These are phyloP conservation scores for Neosalanx taihuensis DNA, from an alignment of 2,797 vertebrate genomes.

Conservation along the genomic window DNA sequence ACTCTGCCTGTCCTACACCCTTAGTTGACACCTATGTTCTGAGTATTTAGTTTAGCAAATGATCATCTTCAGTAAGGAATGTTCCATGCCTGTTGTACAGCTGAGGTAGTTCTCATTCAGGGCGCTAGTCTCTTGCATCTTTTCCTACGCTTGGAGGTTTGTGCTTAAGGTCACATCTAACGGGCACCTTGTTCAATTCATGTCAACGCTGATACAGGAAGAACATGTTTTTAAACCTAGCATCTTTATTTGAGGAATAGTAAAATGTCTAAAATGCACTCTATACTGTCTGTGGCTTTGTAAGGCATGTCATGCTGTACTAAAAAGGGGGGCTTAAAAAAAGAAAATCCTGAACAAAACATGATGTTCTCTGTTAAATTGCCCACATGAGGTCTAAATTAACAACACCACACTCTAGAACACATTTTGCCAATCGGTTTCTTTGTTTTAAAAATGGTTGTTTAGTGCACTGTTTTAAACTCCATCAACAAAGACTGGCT, in stretches of 20 bases:
- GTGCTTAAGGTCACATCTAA: conserved; percentile 3
- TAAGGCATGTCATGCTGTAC: conserved; percentile 55
- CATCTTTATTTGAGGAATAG: neutral
- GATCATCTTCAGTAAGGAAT: conserved; percentile 1
- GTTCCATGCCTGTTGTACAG: conserved; percentile 44
- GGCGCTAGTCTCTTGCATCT: conserved; percentile 35
- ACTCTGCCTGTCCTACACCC: neutral
- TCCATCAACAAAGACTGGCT: conserved; percentile 50
- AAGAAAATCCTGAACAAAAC: conserved; percentile 21
- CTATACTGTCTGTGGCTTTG: conserved; percentile 13
- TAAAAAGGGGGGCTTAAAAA: conserved; percentile 18
- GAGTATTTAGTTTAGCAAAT: neutral
- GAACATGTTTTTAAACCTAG: neutral
- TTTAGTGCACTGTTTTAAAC: conserved; percentile 64
- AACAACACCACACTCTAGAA: conserved; percentile 40
- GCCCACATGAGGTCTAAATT: conserved; percentile 24
- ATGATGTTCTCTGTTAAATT: conserved; percentile 42
- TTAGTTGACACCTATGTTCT: neutral
- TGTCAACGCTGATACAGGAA: conserved; percentile 7
- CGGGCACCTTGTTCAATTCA: neutral
- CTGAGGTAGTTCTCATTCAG: conserved; percentile 70
- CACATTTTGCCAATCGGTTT: conserved; percentile 25
- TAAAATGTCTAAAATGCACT: conserved; percentile 17
- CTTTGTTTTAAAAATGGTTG: conserved; percentile 40
- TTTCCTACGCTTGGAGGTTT: conserved; percentile 20